Percentiles rank a stretch among this genome's conserved stretches.
phyloP scores from a whole-genome alignment of 2,113 vertebrate genomes.

The Zapornia atra region DNA sequence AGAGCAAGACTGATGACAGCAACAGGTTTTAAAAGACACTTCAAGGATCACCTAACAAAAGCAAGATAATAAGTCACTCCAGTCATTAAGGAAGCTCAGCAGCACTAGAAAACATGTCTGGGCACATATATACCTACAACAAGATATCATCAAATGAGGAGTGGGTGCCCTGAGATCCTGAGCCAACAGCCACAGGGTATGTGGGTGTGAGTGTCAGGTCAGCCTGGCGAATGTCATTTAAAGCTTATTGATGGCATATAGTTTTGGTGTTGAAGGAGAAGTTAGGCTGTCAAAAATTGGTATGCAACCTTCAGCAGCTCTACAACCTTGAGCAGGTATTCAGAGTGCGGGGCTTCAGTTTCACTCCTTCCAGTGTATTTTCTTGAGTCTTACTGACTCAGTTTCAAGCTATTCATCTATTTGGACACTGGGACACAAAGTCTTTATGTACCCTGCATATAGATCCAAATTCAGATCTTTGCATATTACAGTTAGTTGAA shows the following conservation, averaged over 20 bases:
- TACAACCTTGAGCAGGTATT: background rate
- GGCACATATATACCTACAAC: background rate
- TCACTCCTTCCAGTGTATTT: background rate
- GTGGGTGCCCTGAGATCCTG: background rate
- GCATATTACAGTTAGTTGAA: background rate
- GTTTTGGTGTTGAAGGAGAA: background rate
- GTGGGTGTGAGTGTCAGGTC: background rate
- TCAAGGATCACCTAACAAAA: background rate
- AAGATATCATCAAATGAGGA: background rate
- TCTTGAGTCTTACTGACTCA: background rate
- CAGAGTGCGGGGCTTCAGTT: background rate
- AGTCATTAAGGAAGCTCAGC: background rate
- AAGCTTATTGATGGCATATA: background rate
- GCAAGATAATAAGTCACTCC: background rate
- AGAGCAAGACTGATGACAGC: background rate
- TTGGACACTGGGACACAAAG: background rate
- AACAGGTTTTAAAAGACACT: background rate
- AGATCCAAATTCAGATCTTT: background rate
- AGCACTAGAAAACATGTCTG: background rate
- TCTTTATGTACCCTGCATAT: background rate
- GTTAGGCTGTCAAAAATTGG: background rate
- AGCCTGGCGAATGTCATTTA: background rate
- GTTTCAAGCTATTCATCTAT: background rate
- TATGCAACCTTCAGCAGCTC: background rate
- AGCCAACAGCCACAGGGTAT: background rate